Evolutionary conservation across 2,797 vertebrate genomes (phyloP).

Genomic region (Liparis tanakae): DNA sequence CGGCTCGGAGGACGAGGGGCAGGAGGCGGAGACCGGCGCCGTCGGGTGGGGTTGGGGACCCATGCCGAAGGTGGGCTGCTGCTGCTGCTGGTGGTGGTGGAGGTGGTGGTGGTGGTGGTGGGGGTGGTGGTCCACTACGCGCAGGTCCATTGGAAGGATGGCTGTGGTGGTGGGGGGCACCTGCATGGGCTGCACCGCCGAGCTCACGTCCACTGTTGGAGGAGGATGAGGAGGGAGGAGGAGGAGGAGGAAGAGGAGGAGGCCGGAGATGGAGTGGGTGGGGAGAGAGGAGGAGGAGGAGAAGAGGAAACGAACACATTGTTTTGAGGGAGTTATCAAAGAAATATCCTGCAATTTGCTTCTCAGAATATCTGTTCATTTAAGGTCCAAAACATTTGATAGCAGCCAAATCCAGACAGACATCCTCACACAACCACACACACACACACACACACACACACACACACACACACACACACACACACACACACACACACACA

Average conservation of each 20-base stretch:
- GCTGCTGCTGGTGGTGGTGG: conserved; percentile 69
- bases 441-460: too few species aligned
- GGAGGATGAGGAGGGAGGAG: too few species aligned
- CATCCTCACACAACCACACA: too few species aligned
- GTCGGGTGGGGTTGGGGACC: conserved; percentile 66
- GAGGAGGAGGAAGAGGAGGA: neutral
- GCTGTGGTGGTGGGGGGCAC: conserved; percentile 68
- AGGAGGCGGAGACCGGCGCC: conserved; percentile 46
- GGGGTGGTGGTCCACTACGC: conserved; percentile 73
- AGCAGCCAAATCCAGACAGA: conserved; percentile 20
- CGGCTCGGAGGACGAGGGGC: conserved; percentile 50
- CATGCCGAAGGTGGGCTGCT: conserved; percentile 72
- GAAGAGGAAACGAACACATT: neutral
- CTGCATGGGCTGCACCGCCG: conserved; percentile 75
- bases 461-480: too few species aligned
- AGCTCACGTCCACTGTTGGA: conserved; percentile 74
- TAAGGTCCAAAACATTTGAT: neutral
- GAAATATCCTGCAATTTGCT: neutral
- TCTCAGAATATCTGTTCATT: neutral
- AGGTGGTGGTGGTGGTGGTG: conserved; percentile 62
- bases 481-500: neutral
- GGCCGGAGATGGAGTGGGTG: too few species aligned
- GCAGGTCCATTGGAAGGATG: conserved; percentile 81
- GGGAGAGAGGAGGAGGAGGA: neutral
- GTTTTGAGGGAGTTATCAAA: neutral